phyloP scores from a whole-genome alignment of 2,888 invertebrate genomes.

The Embidobia sp. region DNA sequence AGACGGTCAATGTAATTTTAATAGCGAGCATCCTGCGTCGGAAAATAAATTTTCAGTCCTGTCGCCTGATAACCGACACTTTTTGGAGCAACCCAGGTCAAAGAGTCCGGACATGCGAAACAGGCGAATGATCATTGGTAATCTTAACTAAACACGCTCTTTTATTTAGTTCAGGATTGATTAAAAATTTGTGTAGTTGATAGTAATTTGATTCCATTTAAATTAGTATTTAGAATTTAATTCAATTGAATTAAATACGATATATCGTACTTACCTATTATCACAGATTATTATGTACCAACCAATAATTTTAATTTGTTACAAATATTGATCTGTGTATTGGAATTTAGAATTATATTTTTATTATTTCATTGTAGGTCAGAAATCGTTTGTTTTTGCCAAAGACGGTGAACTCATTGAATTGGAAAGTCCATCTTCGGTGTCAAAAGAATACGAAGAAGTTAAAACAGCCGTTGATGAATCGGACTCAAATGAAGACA shows the following conservation, averaged over 20 bases:
- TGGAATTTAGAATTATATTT: no score
- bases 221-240: no score
- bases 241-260: no score
- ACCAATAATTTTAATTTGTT: no score
- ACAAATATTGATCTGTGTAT: no score
- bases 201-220: no score
- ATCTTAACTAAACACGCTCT: no score
- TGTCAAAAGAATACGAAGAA: neutral
- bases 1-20: constrained; percentile 71
- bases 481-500: neutral
- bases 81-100: constrained; percentile 77
- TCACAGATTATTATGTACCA: no score
- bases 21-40: constrained; percentile 65
- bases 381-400: constrained; percentile 79
- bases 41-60: constrained; percentile 75
- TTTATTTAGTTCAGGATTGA: no score
- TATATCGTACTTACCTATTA: no score
- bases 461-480: neutral
- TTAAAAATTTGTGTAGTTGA: no score
- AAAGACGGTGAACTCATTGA: constrained; percentile 79
- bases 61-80: constrained; percentile 79
- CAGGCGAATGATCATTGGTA: constrained; percentile 80
- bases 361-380: constrained; percentile 68
- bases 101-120: constrained; percentile 80
- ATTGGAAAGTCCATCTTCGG: constrained; percentile 65